These are phyloP conservation scores for Drosophila meridionalis DNA, from an alignment of 2,888 invertebrate species.

Conservation along the genomic window DNA sequence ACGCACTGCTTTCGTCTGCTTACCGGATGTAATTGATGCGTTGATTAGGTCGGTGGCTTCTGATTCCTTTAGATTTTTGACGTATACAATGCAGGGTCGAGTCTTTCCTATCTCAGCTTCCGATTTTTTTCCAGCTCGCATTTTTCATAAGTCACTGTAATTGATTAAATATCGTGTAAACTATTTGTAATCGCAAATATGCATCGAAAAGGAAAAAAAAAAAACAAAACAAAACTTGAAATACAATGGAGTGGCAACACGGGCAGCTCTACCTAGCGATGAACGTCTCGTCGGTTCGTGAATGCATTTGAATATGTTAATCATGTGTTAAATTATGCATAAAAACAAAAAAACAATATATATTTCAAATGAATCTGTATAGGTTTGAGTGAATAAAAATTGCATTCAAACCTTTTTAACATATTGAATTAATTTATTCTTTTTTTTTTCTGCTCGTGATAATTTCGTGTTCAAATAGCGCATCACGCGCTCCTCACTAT, in stretches of 20 bases:
- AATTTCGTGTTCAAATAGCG: slow-evolving; percentile 15
- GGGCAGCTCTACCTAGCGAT: slow-evolving; percentile 35
- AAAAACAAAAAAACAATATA: background rate
- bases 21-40: slow-evolving; percentile 23
- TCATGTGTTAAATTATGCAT: background rate
- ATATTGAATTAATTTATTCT: background rate
- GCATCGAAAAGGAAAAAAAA: background rate
- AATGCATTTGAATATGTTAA: slow-evolving; percentile 5
- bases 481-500: slow-evolving; percentile 34
- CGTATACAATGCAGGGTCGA: slow-evolving; percentile 82
- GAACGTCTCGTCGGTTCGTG: slow-evolving; percentile 16
- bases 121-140: slow-evolving; percentile 82
- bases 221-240: slow-evolving; percentile 45
- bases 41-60: slow-evolving; percentile 31
- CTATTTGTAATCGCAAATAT: background rate
- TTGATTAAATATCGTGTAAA: slow-evolving; percentile 13
- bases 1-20: slow-evolving; percentile 32
- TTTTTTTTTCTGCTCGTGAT: slow-evolving; percentile 1
- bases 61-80: slow-evolving; percentile 76
- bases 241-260: slow-evolving; percentile 40
- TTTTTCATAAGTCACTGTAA: slow-evolving; percentile 73
- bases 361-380: background rate
- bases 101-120: slow-evolving; percentile 75
- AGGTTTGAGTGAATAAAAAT: background rate
- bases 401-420: background rate